Conservation (phyloP, 1,140 invertebrate genomes). For the Drosophila kohkoa region DNA sequence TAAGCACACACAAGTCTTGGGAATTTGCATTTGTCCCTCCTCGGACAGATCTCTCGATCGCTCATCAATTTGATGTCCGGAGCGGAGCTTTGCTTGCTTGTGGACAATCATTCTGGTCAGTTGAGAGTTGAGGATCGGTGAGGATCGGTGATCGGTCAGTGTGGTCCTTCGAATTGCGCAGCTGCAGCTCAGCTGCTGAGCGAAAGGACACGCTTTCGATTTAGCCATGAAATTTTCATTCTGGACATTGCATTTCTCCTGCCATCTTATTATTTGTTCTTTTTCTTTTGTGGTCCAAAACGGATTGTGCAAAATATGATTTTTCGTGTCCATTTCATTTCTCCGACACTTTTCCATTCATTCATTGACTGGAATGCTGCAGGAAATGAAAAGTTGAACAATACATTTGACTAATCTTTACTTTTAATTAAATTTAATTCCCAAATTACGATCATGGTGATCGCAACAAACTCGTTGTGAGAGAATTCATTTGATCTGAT, state of each 20-base stretch:
- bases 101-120: not conserved
- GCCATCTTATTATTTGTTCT: constrained; percentile 30
- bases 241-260: constrained; percentile 51
- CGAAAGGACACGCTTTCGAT: constrained; percentile 67
- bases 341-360: constrained; percentile 1
- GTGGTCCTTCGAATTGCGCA: constrained; percentile 20
- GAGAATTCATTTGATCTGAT: not conserved
- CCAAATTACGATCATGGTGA: no score
- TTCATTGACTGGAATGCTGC: constrained; percentile 12
- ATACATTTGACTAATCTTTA: no score
- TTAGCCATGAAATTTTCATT: constrained; percentile 74
- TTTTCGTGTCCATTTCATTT: not conserved
- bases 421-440: no score
- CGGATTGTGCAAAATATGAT: constrained; percentile 41
- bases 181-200: constrained; percentile 55
- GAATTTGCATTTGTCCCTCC: constrained; percentile 32
- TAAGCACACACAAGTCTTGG: constrained; percentile 23
- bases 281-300: constrained; percentile 16
- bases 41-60: constrained; percentile 5
- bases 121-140: no score
- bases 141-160: not conserved
- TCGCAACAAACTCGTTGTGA: no score
- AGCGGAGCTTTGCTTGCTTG: constrained; percentile 28
- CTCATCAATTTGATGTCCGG: constrained; percentile 23
- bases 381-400: not conserved